These are phyloP conservation scores for Aricia artaxerxes DNA, from an alignment of 2,888 invertebrate genomes.

Conservation along the genomic window DNA sequence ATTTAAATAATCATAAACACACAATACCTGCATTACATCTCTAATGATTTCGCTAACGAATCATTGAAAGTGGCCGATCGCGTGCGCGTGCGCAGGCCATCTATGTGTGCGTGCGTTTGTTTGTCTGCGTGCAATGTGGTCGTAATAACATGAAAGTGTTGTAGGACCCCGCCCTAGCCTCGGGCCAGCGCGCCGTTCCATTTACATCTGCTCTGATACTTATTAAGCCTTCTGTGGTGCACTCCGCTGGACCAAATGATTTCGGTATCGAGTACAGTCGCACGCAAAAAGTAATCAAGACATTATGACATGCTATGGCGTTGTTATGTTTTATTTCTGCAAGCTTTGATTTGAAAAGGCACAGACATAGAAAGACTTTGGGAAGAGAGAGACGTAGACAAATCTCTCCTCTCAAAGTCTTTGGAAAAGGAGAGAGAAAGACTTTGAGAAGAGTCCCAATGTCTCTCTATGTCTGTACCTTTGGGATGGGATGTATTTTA, in stretches of 20 bases:
- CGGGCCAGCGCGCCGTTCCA: slow-evolving; percentile 71
- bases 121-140: slow-evolving; percentile 65
- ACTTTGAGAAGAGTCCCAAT: no score
- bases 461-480: no score
- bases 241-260: slow-evolving; percentile 37
- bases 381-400: no score
- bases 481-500: no score
- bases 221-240: slow-evolving; percentile 70
- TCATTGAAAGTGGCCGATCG: slow-evolving; percentile 79
- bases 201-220: slow-evolving; percentile 78
- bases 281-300: neutral
- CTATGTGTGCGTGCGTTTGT: slow-evolving; percentile 46
- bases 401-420: no score
- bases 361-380: no score
- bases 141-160: slow-evolving; percentile 79
- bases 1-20: slow-evolving; percentile 81
- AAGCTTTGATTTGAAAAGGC: neutral
- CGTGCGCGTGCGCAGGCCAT: slow-evolving; percentile 60
- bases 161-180: slow-evolving; percentile 78
- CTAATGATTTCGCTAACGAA: slow-evolving; percentile 81
- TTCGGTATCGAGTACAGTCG: slow-evolving; percentile 22
- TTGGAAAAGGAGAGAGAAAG: no score
- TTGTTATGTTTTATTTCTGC: neutral
- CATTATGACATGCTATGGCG: neutral
- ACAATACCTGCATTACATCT: slow-evolving; percentile 79